phyloP scores from a whole-genome alignment of 2,888 invertebrate genomes.

The Cenopis cana region DNA sequence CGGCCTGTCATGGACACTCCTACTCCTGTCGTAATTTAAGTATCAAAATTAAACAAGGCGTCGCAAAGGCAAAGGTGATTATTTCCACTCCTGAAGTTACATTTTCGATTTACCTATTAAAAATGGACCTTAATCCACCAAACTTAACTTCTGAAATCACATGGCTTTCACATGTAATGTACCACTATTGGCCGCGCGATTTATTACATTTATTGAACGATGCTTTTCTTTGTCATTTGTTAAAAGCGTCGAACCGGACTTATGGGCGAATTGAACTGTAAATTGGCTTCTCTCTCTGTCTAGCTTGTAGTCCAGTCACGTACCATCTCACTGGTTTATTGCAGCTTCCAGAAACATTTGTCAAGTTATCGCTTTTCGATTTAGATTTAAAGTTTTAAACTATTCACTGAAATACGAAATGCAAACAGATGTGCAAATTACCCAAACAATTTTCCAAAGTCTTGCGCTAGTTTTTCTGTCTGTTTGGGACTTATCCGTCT shows the following conservation, averaged over 20 bases:
- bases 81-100: no score
- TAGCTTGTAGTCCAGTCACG: background rate
- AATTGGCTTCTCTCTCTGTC: conserved; percentile 28
- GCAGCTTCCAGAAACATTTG: background rate
- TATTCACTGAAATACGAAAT: background rate
- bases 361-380: background rate
- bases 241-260: conserved; percentile 16
- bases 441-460: background rate
- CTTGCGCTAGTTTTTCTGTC: background rate
- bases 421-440: background rate
- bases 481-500: background rate
- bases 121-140: background rate
- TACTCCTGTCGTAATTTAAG: no score
- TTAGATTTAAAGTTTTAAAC: background rate
- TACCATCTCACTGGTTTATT: background rate
- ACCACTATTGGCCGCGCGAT: background rate
- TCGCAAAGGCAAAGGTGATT: no score
- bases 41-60: no score
- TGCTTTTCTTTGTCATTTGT: conserved; percentile 24
- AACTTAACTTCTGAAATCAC: background rate
- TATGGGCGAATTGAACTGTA: conserved; percentile 15
- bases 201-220: conserved; percentile 12
- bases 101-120: background rate
- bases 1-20: no score
- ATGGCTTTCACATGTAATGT: background rate